phyloP scores from a whole-genome alignment of 2,797 vertebrate species.

The Lutjanus argentimaculatus region DNA sequence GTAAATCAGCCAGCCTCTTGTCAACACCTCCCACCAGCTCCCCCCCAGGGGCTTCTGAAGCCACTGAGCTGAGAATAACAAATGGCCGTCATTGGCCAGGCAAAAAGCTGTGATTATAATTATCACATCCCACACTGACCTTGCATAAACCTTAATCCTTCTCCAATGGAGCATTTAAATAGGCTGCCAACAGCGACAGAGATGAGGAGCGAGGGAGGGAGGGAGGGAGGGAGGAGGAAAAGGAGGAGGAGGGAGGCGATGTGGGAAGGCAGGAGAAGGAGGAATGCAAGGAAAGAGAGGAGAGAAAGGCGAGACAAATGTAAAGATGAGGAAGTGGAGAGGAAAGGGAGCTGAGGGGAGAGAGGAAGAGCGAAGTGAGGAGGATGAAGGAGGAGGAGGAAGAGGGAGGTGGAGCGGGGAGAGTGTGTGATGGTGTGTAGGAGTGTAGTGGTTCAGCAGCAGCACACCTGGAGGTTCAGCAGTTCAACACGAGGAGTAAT shows the following conservation, averaged over 20 bases:
- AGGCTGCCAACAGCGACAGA: slow-evolving; percentile 86
- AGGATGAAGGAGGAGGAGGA: not conserved
- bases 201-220: slow-evolving; percentile 67
- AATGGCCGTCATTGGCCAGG: slow-evolving; percentile 99
- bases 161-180: slow-evolving; percentile 99
- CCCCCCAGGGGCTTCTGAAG: slow-evolving; percentile 89
- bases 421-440: not conserved
- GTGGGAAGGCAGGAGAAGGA: slow-evolving; percentile 42
- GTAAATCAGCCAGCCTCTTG: slow-evolving; percentile 99
- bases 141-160: slow-evolving; percentile 99
- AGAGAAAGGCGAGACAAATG: slow-evolving; percentile 3
- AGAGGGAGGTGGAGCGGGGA: not conserved
- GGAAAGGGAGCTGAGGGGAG: not conserved
- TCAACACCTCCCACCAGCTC: slow-evolving; percentile 91
- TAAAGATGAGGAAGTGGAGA: not conserved
- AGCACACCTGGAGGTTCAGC: slow-evolving; percentile 78
- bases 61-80: slow-evolving; percentile 99
- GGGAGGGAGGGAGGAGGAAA: not conserved
- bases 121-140: slow-evolving; percentile 99
- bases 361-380: not conserved
- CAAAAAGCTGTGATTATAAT: slow-evolving; percentile 99
- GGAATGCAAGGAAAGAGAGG: not conserved
- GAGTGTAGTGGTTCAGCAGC: slow-evolving; percentile 38
- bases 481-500: slow-evolving; percentile 78
- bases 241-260: slow-evolving; percentile 8